Base-by-base conservation (phyloP, 1,140 invertebrate species). In the Drosophila simulans region DNA sequence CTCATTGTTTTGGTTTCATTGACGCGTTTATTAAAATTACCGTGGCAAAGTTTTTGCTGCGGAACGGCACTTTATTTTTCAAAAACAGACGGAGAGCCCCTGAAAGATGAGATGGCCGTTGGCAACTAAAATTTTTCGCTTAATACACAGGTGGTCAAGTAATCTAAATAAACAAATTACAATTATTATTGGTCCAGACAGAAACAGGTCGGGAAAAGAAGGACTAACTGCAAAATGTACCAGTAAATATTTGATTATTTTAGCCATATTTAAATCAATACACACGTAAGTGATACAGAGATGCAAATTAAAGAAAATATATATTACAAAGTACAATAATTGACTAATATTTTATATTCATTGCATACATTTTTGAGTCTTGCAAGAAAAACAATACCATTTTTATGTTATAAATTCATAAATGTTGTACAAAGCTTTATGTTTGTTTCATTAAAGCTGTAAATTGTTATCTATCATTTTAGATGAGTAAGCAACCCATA, bases 21-120 rank as follows among this genome's bases (percentile, higher is more conserved):
- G 80, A 80, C 80, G 84, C 84, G 84, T 89, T 88, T 89, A 88
- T 89, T 89, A 88, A 88, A 88, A 88, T 88, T 89, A 73, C 84
- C 80, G 84, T 68, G 62, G 66, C 66, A 83, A 86, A 89, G 63
- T 88, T 77, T 78, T 79, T 49, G 46, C 60, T 57, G 58, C 77
- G 53, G 45, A 77, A 70, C 51, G 55, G 66, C 56, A 55, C 59
- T 83, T 89, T 70, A 64, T 79, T 83, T 88, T 89, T 77, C 13
- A 40, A 15, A 42, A 82, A 43, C 42, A 46, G 71, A 68, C 51
- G 27, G 64, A 40, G 48, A 22, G 46, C 27, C 10, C 12, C 34
- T 15, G 52, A 37, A 34, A 22, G 34, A 20, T 22, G 37, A 15
- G 45, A 34, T 20, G 66, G 27, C 17, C 62, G 51, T 45, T 81